These are phyloP conservation scores for Kryptolebias marmoratus DNA, from an alignment of 2,113 vertebrate species.

Conservation along the genomic window DNA sequence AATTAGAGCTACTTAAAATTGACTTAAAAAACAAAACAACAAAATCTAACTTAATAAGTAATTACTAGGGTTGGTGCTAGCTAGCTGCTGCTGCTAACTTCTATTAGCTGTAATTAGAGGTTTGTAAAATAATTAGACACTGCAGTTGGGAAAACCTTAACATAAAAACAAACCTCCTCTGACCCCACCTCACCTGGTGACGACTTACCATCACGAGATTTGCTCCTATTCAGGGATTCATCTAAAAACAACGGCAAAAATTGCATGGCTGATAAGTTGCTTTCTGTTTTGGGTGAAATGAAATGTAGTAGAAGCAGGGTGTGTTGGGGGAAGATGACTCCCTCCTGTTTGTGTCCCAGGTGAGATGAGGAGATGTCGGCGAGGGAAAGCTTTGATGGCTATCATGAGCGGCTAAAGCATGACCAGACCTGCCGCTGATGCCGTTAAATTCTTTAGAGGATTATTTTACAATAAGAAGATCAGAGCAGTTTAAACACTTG, in stretches of 20 bases:
- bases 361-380: constrained; percentile 69
- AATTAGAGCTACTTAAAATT: too few species aligned
- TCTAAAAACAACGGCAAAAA: constrained; percentile 6
- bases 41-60: too few species aligned
- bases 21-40: too few species aligned
- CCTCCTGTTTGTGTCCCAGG: constrained; percentile 8
- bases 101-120: too few species aligned
- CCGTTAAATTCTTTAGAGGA: constrained; percentile 18
- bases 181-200: neutral
- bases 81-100: too few species aligned
- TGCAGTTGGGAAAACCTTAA: too few species aligned
- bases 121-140: too few species aligned
- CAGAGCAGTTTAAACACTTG: neutral
- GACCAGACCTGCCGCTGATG: constrained; percentile 43
- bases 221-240: neutral
- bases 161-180: neutral
- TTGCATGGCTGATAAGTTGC: neutral
- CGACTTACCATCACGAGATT: neutral
- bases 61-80: too few species aligned
- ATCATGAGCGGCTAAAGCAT: constrained; percentile 49
- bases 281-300: constrained; percentile 37
- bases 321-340: neutral
- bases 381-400: constrained; percentile 53
- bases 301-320: constrained; percentile 36
- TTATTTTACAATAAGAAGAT: constrained; percentile 10